Base-by-base conservation (phyloP, 2,797 vertebrate genomes). In the Menidia menidia region DNA sequence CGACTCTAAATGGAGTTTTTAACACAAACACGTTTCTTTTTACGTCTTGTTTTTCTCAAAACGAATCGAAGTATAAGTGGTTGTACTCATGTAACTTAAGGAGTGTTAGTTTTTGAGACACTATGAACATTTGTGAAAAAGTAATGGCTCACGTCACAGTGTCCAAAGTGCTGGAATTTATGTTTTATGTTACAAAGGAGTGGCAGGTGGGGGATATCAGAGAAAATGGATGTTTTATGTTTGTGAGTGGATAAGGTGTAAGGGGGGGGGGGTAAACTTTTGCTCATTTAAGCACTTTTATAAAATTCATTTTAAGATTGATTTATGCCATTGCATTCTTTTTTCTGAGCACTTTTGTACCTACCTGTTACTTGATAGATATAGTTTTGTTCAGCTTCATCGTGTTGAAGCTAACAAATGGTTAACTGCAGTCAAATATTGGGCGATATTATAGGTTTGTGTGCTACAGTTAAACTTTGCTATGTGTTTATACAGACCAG, bases 101-200 rank as follows among this genome's bases (percentile, higher is more conserved):
- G 31, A 31, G 8, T 5, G 6, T 16, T 14, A 65, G 13, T 25
- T 32, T 32, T 50, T 42, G 4, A 43, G 35, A 31, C 45, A 47
- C 33, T 35, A 8, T 32, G 42, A 9, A 47, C 59, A 63, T 51
- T 19, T 41, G 32, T 25, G 19, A 16, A 47, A 18, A 67, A 56
- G 63, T 64, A 70, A 39, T 4, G 67, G 74, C 70, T 71, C 73
- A 80, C 81, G 74, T 70, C 6, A 39, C 13, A n/a, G 32, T 51
- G 54, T 68, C 47, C 18, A 7, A 44, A 32, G 42, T 45, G 4
- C 30, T 41, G 41, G 4, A 4, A 33, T 0, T 9, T 43, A 1
- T 2, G 4, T 31, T 39, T 51, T 81, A 54, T 50, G 15, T 60
- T 58, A 32, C 14, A 32, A 41, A 1, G 1, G 4, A 61, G 39